Base-by-base conservation (phyloP, 2,888 invertebrate species). In the Steinernema carpocapsae region DNA sequence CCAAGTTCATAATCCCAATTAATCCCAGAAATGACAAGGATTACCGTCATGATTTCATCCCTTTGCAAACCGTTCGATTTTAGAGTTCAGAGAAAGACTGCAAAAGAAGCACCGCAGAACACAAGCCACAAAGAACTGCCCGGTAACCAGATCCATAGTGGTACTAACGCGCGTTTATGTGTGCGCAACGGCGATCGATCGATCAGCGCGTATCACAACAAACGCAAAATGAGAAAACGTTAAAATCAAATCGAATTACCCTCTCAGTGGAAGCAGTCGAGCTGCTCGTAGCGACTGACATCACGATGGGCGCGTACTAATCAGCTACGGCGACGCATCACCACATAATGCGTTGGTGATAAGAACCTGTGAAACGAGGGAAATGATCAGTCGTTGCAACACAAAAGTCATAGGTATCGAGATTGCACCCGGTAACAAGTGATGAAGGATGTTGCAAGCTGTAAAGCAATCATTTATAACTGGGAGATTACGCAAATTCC, bases 261-360 rank as follows among this genome's bases (percentile, higher is more conserved):
- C 64, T 64, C 3, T 64, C 64, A 14, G 32, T 26, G 26, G 56
- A 56, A 56, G 64, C 64, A 64, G 32, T 17, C 64, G 64, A 64
- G 32, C 32, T 64, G 32, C 64, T 64, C 32, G 64, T 64, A 29
- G 64, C 64, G 32, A 64, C 64, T 64, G 64, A 64, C 64, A 64
- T 64, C 64, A 64, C 64, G 29, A 64, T 32, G 17, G 64, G 64
- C 26, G 64, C 26, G 52, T 1, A 52, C 22, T 64, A 64, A 64
- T 64, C 64, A 64, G 64, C 64, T 32, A 64, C 37, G 22, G n/a
- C 19, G 26, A 29, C 10, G 32, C 26, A 26, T 37, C 37, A 37
- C 37, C 37, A 64, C 64, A 64, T 64, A 22, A 32, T 32, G 22
- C 26, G 29, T 37, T 29, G 64, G 29, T 64, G 64, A 64, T 32